Conservation (phyloP, 2,113 vertebrate species). For the Oncorhynchus keta region DNA sequence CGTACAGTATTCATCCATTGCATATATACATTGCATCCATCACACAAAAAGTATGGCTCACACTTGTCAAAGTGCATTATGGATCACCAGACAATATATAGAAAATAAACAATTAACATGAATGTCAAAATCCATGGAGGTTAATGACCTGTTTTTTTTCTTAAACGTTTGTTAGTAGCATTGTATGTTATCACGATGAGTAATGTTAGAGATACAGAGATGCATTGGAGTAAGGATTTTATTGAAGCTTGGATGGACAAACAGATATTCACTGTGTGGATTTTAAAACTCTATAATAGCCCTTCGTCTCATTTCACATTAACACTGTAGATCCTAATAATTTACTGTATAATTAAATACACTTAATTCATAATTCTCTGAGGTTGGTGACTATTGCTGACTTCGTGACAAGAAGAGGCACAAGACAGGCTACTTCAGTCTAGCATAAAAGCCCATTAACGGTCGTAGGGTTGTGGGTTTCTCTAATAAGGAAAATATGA, state of each 20-base stretch:
- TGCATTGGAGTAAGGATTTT: too few relatives aligned
- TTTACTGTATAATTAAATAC: neutral
- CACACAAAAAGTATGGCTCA: conserved; percentile 36
- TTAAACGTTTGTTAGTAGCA: conserved; percentile 16
- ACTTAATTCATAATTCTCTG: neutral
- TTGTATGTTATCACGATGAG: conserved; percentile 10
- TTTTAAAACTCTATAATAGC: neutral
- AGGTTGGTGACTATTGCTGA: neutral
- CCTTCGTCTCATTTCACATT: neutral
- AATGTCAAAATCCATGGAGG: neutral
- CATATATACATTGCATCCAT: conserved; percentile 27
- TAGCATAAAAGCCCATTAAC: too few relatives aligned
- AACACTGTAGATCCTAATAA: neutral
- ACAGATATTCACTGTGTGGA: neutral
- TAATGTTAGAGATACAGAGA: neutral
- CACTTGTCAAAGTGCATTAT: conserved; percentile 21
- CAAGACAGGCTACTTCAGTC: neutral
- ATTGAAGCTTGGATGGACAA: neutral
- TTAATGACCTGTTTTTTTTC: neutral
- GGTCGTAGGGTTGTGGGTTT: too few relatives aligned
- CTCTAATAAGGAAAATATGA: too few relatives aligned
- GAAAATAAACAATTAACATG: too few relatives aligned
- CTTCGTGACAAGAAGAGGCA: neutral
- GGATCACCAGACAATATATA: conserved; percentile 28
- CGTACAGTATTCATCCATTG: conserved; percentile 29